These are phyloP conservation scores for Zaprionus inermis DNA, from an alignment of 1,140 invertebrate species.

Conservation along the genomic window DNA sequence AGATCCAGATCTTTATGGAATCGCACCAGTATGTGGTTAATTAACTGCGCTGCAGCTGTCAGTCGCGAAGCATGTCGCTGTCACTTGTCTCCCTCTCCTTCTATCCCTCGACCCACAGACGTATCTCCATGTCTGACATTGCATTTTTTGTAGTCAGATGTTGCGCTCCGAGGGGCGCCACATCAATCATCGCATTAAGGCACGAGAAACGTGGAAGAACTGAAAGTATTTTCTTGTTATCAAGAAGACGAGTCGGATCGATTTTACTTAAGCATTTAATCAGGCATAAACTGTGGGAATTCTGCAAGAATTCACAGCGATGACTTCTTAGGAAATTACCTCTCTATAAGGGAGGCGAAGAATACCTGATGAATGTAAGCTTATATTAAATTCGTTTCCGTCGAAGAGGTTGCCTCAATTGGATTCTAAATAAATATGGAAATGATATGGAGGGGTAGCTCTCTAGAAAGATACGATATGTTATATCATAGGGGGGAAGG, in stretches of 20 bases:
- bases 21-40: conserved; percentile 1
- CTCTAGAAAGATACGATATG: too few relatives aligned
- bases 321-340: conserved; percentile 52
- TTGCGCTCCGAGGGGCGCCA: conserved; percentile 58
- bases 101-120: too few relatives aligned
- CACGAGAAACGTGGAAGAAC: conserved; percentile 35
- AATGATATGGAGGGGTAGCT: not conserved
- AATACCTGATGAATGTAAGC: conserved; percentile 6
- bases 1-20: conserved; percentile 19
- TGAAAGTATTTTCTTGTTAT: conserved; percentile 35
- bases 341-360: not conserved
- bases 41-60: conserved; percentile 36
- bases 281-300: conserved; percentile 59
- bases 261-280: conserved; percentile 31
- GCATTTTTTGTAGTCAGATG: conserved; percentile 10
- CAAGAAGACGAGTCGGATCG: conserved; percentile 41
- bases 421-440: conserved; percentile 8
- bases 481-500: not conserved
- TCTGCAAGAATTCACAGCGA: conserved; percentile 44
- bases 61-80: conserved; percentile 16
- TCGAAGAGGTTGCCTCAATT: conserved; percentile 51
- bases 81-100: conserved; percentile 22
- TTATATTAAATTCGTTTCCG: conserved; percentile 67
- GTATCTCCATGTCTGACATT: conserved; percentile 10
- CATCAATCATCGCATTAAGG: conserved; percentile 76